These are phyloP conservation scores for Pelodiscus sinensis DNA, from an alignment of 2,113 vertebrate genomes.

Conservation along the genomic window DNA sequence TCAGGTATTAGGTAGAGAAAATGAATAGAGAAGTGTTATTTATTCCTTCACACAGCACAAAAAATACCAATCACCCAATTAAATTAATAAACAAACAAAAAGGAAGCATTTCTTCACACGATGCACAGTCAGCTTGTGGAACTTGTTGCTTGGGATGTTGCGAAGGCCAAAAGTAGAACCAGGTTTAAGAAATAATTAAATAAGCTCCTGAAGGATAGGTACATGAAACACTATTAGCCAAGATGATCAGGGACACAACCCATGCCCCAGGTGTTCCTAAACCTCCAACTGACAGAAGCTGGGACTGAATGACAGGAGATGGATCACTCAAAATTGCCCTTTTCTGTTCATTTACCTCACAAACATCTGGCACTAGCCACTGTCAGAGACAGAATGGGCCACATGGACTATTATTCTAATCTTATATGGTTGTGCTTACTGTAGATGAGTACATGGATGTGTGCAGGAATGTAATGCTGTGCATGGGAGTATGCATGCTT, in stretches of 20 bases:
- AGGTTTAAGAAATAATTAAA: neutral
- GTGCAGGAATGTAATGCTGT: neutral
- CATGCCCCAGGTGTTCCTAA: neutral
- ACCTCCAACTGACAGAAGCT: neutral
- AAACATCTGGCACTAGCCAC: neutral
- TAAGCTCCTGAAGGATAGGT: neutral
- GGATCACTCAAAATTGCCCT: neutral
- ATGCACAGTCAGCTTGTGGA: neutral
- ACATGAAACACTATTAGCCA: neutral
- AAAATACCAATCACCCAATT: neutral
- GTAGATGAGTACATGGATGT: slow-evolving; percentile 2
- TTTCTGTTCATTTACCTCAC: neutral
- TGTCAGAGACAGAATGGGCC: neutral
- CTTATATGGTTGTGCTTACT: neutral
- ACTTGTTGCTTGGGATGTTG: neutral
- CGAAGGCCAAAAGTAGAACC: neutral
- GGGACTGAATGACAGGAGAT: neutral
- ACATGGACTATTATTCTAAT: neutral
- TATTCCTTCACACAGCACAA: neutral
- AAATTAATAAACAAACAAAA: neutral
- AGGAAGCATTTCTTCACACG: neutral
- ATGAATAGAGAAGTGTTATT: neutral
- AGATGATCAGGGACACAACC: neutral
- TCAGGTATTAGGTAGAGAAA: neutral
- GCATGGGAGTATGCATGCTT: neutral